phyloP scores from a whole-genome alignment of 2,113 vertebrate species.

The Sturnus vulgaris region DNA sequence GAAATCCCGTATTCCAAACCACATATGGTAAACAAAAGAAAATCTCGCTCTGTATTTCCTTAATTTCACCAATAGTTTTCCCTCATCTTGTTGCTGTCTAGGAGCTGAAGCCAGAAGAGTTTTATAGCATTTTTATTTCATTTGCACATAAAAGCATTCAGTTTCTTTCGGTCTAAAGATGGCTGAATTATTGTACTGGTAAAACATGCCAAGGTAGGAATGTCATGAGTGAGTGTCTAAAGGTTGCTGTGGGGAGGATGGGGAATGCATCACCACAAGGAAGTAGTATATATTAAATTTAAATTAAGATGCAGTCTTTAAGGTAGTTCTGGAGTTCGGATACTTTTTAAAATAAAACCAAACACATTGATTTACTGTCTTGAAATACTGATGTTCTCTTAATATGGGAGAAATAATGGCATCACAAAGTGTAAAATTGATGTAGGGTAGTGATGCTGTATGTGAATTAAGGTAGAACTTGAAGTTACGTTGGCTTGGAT shows the following conservation, averaged over 20 bases:
- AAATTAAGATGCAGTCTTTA: not conserved
- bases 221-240: not conserved
- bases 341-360: not conserved
- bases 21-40: not conserved
- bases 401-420: not conserved
- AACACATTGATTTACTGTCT: not conserved
- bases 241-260: not conserved
- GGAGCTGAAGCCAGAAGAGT: not conserved
- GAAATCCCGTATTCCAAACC: not conserved
- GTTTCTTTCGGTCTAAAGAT: not conserved
- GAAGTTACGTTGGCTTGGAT: accelerated
- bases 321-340: not conserved
- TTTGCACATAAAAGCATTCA: not conserved
- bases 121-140: not conserved
- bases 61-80: not conserved
- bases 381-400: not conserved
- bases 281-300: not conserved
- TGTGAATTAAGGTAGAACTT: not conserved
- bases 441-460: not conserved
- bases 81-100: not conserved
- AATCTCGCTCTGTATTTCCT: not conserved
- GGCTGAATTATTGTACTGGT: not conserved
- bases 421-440: not conserved
- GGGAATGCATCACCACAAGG: not conserved
- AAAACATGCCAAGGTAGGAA: not conserved